These are phyloP conservation scores for Ranitomeya imitator DNA, from an alignment of 2,113 vertebrate genomes.

Conservation along the genomic window DNA sequence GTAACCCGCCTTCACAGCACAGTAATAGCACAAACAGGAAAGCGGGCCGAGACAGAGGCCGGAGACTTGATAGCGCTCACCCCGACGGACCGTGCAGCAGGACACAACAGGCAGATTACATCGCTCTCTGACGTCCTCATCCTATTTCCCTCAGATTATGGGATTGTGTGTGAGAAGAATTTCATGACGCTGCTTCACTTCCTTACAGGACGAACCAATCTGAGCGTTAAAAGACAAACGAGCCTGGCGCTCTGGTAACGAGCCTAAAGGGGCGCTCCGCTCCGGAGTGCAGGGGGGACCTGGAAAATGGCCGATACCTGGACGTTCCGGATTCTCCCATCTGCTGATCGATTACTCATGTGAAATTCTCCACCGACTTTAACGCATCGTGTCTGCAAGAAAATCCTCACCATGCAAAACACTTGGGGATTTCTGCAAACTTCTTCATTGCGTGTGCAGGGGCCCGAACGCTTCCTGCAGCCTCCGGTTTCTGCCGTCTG, in stretches of 20 bases:
- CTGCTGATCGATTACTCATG: too few relatives aligned
- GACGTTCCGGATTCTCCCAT: too few relatives aligned
- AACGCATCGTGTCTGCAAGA: too few relatives aligned
- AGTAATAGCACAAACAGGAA: slow-evolving; percentile 59
- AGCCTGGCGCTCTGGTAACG: background rate
- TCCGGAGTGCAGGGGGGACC: background rate
- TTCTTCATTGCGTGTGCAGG: too few relatives aligned
- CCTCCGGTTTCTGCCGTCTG: too few relatives aligned
- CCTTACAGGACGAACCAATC: slow-evolving; percentile 45
- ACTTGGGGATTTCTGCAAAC: too few relatives aligned
- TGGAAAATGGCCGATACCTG: too few relatives aligned
- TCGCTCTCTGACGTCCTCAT: slow-evolving; percentile 35
- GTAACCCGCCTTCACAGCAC: background rate
- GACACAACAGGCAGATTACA: slow-evolving; percentile 54
- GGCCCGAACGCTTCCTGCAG: too few relatives aligned
- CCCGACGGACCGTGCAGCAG: slow-evolving; percentile 35
- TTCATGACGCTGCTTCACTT: slow-evolving; percentile 43
- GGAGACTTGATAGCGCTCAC: slow-evolving; percentile 26
- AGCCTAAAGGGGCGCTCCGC: background rate
- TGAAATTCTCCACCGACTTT: too few relatives aligned
- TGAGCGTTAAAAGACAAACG: background rate
- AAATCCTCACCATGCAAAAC: too few relatives aligned
- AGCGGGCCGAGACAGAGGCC: slow-evolving; percentile 48
- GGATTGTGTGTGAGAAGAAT: slow-evolving; percentile 42
- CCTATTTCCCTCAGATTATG: slow-evolving; percentile 52